Evolutionary conservation across 1,140 invertebrate species (phyloP).

Genomic region (Caenorhabditis briggsae): DNA sequence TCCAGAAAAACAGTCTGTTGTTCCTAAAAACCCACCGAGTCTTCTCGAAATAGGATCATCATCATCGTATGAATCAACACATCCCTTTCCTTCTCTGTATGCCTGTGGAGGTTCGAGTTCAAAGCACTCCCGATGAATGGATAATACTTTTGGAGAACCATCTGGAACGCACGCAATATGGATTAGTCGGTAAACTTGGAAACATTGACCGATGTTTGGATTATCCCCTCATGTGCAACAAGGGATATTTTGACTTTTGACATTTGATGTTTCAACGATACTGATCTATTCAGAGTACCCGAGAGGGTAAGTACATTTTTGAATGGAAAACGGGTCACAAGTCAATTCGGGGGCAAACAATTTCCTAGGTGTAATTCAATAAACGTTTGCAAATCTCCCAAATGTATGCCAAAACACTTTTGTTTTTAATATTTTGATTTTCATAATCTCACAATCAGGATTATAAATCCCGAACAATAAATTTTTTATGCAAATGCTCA

Average conservation of each 20-base stretch:
- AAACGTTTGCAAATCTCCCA: too few relatives aligned
- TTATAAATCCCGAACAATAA: too few relatives aligned
- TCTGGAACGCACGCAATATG: background rate
- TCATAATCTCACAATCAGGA: too few relatives aligned
- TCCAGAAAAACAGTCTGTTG: background rate
- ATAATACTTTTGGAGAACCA: conserved; percentile 35
- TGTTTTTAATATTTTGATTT: too few relatives aligned
- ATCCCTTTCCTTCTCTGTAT: conserved; percentile 25
- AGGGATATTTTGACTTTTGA: conserved; percentile 30
- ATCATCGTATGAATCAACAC: conserved; percentile 29
- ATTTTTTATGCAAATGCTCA: too few relatives aligned
- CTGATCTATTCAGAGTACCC: background rate
- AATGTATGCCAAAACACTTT: too few relatives aligned
- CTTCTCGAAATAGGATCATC: conserved; percentile 33
- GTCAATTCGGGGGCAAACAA: too few relatives aligned
- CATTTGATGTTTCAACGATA: background rate
- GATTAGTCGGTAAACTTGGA: conserved; percentile 41
- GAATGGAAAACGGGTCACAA: background rate
- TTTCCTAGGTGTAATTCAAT: too few relatives aligned
- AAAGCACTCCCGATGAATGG: conserved; percentile 46
- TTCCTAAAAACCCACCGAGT: background rate
- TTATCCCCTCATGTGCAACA: conserved; percentile 38
- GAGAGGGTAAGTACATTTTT: background rate
- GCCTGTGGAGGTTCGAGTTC: conserved; percentile 5
- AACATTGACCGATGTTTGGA: conserved; percentile 17